A percentile compares a stretch with the other conserved stretches of the same genome.
These are phyloP conservation scores for Myotis davidii DNA, from an alignment of 2,113 vertebrate genomes.

Conservation along the genomic window DNA sequence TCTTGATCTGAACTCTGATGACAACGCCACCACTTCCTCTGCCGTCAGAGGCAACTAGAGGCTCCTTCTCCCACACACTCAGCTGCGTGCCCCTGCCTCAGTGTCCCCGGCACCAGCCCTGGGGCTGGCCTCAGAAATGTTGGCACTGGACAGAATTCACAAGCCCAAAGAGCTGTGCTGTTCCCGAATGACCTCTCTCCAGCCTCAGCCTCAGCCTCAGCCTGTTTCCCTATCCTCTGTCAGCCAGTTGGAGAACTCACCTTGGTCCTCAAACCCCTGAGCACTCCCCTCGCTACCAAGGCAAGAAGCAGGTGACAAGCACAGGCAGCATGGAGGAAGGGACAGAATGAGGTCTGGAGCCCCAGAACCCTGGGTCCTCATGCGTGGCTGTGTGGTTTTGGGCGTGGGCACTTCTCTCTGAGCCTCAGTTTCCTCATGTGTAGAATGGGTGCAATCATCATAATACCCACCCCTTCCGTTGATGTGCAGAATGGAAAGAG, in stretches of 20 bases:
- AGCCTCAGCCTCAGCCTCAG: too few species aligned
- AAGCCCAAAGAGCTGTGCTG: background rate
- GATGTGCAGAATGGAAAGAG: background rate
- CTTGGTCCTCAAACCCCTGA: accelerated
- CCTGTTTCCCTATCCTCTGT: background rate
- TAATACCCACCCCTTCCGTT: background rate
- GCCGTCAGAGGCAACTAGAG: background rate
- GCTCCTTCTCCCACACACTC: accelerated
- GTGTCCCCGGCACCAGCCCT: background rate
- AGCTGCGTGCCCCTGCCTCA: accelerated
- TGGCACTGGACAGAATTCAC: background rate
- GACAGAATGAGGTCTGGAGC: background rate
- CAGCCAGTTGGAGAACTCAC: background rate
- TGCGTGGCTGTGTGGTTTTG: background rate
- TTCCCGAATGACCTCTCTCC: background rate
- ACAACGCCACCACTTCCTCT: accelerated
- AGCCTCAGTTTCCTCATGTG: background rate
- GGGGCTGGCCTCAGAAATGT: background rate
- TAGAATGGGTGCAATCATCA: background rate
- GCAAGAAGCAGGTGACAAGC: background rate
- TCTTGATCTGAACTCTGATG: background rate
- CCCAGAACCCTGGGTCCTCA: background rate
- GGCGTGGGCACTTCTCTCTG: background rate
- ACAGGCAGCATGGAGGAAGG: background rate
- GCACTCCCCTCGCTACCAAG: background rate